These are phyloP conservation scores for Scelioninae gen. 1 DNA, from an alignment of 2,888 invertebrate genomes.

Conservation along the genomic window DNA sequence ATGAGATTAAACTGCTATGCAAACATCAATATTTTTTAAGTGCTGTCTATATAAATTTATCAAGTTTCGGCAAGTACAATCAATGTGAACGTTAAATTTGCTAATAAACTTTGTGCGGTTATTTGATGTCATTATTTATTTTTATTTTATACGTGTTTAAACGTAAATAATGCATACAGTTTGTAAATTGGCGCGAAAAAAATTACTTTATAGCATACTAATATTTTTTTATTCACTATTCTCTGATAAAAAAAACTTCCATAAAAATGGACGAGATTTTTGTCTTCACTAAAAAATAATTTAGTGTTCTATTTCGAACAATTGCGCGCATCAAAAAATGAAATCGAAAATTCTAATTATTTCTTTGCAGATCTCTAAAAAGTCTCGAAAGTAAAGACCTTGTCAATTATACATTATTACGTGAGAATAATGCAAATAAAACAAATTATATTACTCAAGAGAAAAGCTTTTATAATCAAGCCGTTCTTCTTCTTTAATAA, in stretches of 20 bases:
- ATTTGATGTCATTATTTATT: background rate
- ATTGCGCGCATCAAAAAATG: no score
- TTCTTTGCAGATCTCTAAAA: no score
- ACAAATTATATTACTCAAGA: no score
- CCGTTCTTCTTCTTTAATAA: no score
- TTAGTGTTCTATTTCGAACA: background rate
- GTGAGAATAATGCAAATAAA: no score
- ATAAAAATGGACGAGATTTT: slow-evolving; percentile 33
- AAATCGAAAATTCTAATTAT: no score
- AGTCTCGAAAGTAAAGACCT: no score
- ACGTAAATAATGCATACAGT: background rate
- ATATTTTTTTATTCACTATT: background rate
- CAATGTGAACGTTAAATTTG: no score
- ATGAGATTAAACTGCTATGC: background rate
- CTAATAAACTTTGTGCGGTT: no score
- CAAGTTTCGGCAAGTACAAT: background rate
- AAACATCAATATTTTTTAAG: slow-evolving; percentile 12
- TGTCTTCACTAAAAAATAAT: slow-evolving; percentile 23
- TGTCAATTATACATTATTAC: no score
- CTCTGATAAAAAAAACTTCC: slow-evolving; percentile 11
- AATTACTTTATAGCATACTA: background rate
- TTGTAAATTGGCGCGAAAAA: background rate
- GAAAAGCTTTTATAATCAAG: no score
- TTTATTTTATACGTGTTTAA: background rate
- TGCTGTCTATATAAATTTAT: background rate